Percentiles rank a stretch among this genome's conserved stretches.
Evolutionary conservation across 2,113 vertebrate species (phyloP).

Genomic region (Azemiops feae): DNA sequence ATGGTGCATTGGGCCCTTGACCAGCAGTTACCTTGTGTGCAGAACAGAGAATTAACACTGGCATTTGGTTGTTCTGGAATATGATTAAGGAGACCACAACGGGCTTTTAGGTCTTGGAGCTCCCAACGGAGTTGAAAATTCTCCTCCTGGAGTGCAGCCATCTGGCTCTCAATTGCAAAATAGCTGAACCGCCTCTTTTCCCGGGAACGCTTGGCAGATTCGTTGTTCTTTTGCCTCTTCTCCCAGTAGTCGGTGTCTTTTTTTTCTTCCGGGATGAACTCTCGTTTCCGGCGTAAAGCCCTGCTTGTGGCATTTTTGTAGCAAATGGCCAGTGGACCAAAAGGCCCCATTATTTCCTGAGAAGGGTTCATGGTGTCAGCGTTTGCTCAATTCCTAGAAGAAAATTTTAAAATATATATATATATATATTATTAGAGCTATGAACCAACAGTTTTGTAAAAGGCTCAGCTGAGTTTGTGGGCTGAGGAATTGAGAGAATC

Average conservation of each 20-base stretch:
- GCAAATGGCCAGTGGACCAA: accelerated
- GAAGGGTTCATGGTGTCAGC: constrained; percentile 46
- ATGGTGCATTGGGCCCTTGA: constrained; percentile 20
- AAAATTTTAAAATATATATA: neutral
- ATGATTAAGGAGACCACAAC: constrained; percentile 68
- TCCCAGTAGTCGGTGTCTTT: constrained; percentile 92
- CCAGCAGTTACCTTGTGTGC: constrained; percentile 55
- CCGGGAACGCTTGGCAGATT: constrained; percentile 87
- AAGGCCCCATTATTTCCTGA: accelerated
- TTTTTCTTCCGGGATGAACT: constrained; percentile 86
- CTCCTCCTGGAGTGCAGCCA: constrained; percentile 79
- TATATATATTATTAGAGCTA: neutral
- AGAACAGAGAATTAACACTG: constrained; percentile 8
- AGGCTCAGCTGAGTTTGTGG: neutral
- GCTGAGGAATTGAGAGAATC: neutral
- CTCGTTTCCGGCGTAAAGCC: constrained; percentile 73
- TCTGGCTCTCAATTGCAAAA: constrained; percentile 76
- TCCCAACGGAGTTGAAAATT: constrained; percentile 80
- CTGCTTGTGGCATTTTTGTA: neutral
- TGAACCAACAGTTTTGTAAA: neutral
- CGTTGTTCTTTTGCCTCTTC: constrained; percentile 88
- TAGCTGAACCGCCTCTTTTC: constrained; percentile 82
- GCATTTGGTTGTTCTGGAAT: constrained; percentile 31
- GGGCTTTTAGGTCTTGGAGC: constrained; percentile 77
- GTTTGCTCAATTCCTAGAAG: constrained; percentile 3